A percentile compares a stretch with the other conserved stretches of the same genome.
phyloP scores from a whole-genome alignment of 2,797 vertebrate species.

The Enteromius unitaeniatus region DNA sequence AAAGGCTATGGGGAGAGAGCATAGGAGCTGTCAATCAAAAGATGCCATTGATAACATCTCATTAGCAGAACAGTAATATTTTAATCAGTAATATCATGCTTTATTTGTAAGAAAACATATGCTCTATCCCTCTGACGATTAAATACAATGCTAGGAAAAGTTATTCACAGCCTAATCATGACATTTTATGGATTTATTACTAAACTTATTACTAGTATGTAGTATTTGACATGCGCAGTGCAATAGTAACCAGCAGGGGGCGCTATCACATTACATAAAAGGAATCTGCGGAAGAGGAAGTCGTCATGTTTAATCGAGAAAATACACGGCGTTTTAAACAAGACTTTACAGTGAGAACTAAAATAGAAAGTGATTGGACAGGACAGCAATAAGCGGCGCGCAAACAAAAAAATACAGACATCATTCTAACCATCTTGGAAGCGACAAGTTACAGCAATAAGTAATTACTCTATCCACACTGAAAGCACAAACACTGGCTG shows the following conservation, averaged over 20 bases:
- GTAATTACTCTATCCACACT: neutral
- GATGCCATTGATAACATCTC: neutral
- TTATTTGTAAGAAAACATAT: neutral
- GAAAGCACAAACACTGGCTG: neutral
- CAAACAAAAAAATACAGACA: neutral
- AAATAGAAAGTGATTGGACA: neutral
- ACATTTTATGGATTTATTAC: neutral
- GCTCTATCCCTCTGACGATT: neutral
- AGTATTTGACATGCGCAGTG: neutral
- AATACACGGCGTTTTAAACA: neutral
- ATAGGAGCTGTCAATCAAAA: slow-evolving; percentile 31
- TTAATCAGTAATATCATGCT: neutral
- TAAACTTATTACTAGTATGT: neutral
- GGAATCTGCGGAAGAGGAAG: neutral
- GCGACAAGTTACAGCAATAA: slow-evolving; percentile 15
- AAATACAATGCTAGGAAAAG: neutral
- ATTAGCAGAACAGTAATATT: neutral
- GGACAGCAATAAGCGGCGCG: neutral
- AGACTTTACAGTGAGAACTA: neutral
- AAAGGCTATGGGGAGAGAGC: slow-evolving; percentile 81
- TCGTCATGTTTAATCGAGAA: neutral
- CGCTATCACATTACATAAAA: slow-evolving; percentile 13
- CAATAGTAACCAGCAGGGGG: slow-evolving; percentile 29
- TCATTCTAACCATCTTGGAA: neutral
- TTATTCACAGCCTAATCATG: neutral